Base-by-base conservation (phyloP, 2,888 invertebrate genomes). In the Chaitophorus viminalis region DNA sequence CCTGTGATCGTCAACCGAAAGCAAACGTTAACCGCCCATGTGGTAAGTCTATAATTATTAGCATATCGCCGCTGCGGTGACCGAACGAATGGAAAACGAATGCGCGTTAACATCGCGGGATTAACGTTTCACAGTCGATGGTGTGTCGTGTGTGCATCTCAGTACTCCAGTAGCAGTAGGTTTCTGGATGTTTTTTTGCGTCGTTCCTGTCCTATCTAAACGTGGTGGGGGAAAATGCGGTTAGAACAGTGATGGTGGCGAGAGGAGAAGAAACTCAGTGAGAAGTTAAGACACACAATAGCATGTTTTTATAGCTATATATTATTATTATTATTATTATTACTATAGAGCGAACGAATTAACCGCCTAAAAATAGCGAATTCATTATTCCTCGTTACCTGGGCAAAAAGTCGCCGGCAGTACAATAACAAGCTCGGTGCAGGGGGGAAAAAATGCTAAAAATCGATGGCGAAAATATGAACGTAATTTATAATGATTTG, bases 381-480 rank as follows among this genome's bases (percentile, higher is more conserved):
- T 31, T 31, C 29, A 70, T 70, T 70, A 70, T 68, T 70, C 31
- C 70, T 29, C 14, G 29, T 70, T 65, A 65, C n/a, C 65, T 17
- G 65, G n/a, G 65, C 65, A 11, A 11, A 29, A 14, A 29, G 70
- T 29, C 31, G 31, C 29, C 21, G 70, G 29, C 11, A 29, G 29
- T 29, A 60, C 60, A 25, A 25, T 25, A 60, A 60, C 60, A 60
- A 14, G 3, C 46, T n/a, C 29, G 39, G 29, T 1, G 17, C 29
- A 17, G 52, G 5, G 14, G 14, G 17, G 25, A 60, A 46, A 72
- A 82, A 3, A 60, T 25, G 29, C 52, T 52, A 29, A 83, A 83
- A 83, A 83, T 83, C 83, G 83, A 83, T 83, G 60, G 60, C 39
- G 83, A 75, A 83, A 46, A 74, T 33, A 74, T n/a, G n/a, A 82